Conservation (phyloP, 2,888 invertebrate genomes). For the Cactoblastis cactorum region DNA sequence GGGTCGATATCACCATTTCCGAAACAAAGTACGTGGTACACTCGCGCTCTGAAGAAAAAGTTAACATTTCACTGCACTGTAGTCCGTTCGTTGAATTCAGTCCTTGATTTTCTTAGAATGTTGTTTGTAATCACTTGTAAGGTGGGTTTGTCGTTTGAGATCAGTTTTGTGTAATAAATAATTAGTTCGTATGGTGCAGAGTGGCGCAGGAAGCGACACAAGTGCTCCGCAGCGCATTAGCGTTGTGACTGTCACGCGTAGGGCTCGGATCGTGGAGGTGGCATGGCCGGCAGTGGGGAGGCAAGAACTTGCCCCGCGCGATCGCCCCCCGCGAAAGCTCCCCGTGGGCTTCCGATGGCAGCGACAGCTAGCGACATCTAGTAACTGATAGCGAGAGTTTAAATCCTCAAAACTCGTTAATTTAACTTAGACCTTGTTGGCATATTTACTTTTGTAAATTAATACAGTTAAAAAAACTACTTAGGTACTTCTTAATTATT, state of each 20-base stretch:
- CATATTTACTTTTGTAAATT: neutral
- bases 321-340: conserved; percentile 50
- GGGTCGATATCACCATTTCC: conserved; percentile 80
- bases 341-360: conserved; percentile 25
- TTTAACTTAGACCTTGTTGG: no score
- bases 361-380: conserved; percentile 52
- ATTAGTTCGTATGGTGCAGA: conserved; percentile 65
- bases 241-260: conserved; percentile 68
- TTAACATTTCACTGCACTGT: conserved; percentile 73
- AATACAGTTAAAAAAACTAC: no score
- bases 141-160: conserved; percentile 37
- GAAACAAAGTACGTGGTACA: conserved; percentile 75
- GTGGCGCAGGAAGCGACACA: conserved; percentile 52
- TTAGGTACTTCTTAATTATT: no score
- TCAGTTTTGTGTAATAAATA: conserved; percentile 66
- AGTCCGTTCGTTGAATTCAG: conserved; percentile 45
- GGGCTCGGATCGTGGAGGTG: conserved; percentile 64
- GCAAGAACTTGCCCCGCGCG: conserved; percentile 57
- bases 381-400: conserved; percentile 39
- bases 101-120: conserved; percentile 34
- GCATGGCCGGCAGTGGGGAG: conserved; percentile 69
- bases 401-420: neutral
- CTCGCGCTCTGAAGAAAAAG: conserved; percentile 66
- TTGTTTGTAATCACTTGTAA: conserved; percentile 44
- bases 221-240: conserved; percentile 59